Conservation (phyloP, 1,140 invertebrate genomes). For the Solen grandis region DNA sequence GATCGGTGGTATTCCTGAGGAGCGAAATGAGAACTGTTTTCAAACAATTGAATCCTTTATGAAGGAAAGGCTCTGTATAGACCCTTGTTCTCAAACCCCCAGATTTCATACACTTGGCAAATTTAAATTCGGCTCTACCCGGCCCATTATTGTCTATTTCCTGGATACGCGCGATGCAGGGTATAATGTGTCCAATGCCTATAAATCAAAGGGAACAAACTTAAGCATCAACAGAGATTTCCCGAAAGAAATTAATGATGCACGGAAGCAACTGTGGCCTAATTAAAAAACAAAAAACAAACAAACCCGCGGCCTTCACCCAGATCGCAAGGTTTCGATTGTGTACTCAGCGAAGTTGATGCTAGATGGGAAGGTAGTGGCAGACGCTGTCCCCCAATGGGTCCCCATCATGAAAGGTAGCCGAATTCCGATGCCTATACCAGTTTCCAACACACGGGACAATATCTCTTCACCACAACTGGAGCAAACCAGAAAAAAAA, state of each 20-base stretch:
- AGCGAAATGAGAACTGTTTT: not conserved
- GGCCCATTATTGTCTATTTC: constrained; percentile 14
- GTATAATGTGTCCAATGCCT: too few relatives aligned
- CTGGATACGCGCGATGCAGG: too few relatives aligned
- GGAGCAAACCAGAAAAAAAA: too few relatives aligned
- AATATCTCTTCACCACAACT: too few relatives aligned
- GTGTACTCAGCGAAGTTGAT: constrained; percentile 6
- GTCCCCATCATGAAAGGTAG: not conserved
- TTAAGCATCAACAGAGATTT: constrained; percentile 17
- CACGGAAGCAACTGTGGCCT: not conserved
- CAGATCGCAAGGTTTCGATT: not conserved
- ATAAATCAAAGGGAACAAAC: not conserved
- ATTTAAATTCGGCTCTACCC: not conserved
- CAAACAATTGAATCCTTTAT: not conserved
- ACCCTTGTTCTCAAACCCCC: not conserved
- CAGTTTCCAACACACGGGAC: too few relatives aligned
- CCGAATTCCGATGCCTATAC: not conserved
- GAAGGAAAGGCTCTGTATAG: not conserved
- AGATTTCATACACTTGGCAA: constrained; percentile 4
- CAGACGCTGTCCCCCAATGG: constrained; percentile 10
- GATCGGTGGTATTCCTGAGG: not conserved
- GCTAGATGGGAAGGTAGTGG: not conserved
- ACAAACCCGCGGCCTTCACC: not conserved
- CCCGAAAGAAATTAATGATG: not conserved
- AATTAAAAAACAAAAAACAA: too few relatives aligned